Conservation (phyloP, 2,113 vertebrate genomes). For the Triplophysa rosa region DNA sequence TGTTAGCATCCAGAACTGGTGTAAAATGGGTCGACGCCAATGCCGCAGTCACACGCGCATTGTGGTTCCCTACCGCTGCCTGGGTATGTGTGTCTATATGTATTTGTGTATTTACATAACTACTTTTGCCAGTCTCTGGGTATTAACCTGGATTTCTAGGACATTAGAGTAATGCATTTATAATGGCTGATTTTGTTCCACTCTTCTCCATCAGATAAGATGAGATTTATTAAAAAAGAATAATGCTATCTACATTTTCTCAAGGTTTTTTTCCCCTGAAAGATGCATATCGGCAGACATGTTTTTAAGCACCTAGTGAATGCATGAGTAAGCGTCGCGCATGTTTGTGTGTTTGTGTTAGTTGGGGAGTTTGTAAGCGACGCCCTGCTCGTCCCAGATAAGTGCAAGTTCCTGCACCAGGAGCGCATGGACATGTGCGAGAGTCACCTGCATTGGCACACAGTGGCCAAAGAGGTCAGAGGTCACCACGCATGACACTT, state of each 20-base stretch:
- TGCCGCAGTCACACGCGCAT: slow-evolving; percentile 88
- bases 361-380: slow-evolving; percentile 98
- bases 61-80: slow-evolving; percentile 95
- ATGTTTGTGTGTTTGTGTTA: slow-evolving; percentile 63
- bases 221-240: background rate
- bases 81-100: slow-evolving; percentile 78
- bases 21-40: slow-evolving; percentile 87
- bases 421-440: slow-evolving; percentile 97
- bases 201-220: slow-evolving; percentile 9
- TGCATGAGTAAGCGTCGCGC: background rate
- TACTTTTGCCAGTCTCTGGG: background rate
- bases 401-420: slow-evolving; percentile 97
- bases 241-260: background rate
- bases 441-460: slow-evolving; percentile 97
- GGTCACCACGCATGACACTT: background rate
- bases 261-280: background rate
- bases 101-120: background rate
- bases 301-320: background rate
- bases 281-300: background rate
- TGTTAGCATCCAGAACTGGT: slow-evolving; percentile 94
- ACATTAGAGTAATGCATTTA: slow-evolving; percentile 39
- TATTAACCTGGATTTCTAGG: slow-evolving; percentile 44
- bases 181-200: slow-evolving; percentile 27
- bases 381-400: slow-evolving; percentile 94
- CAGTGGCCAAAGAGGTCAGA: slow-evolving; percentile 94